Evolutionary conservation across 1,140 invertebrate genomes (phyloP), one percentile per base, ranked within the genome.

Genomic region (Streblospio benedicti): DNA sequence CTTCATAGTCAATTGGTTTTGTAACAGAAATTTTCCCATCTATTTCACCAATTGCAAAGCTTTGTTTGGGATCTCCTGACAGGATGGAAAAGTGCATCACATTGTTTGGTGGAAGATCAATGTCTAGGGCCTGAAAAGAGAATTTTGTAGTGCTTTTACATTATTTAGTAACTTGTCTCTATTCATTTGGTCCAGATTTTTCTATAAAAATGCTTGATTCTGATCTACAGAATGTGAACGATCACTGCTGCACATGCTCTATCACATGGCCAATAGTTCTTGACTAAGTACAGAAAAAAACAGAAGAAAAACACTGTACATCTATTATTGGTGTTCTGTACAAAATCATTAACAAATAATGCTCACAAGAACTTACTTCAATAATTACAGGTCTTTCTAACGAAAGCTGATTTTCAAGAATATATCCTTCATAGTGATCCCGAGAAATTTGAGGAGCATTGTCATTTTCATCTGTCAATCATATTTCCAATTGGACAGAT

Each of bases 31-130:
- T 78, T n/a, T 85, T 71, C 0, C 91, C 91, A 4, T 80, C 81
- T 44, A 82, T 79, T 0, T 84, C 77, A 76, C 94, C 85, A 38
- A 94, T 87, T 2, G 85, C 85, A 67, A 95, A 93, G 79, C 93
- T 93, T 16, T 80, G 74, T 20, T 83, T 82, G 44, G 73, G 67
- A 61, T 90, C 84, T 0, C 87, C 87, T 5, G 85, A 82, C 0
- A 91, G 80, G 33, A 91, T 85, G n/a, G 86, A 85, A 70, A 90
- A 93, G 43, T 86, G 81, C 23, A 93, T 85, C 70, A 88, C 83
- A 67, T 89, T 91, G 69, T 94, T 94, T 69, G 84, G 84, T 0
- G 90, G 92, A n/a, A 65, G 44, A 58, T 74, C 72, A 41, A 62
- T 65, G 58, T 74, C 72, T 18, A 57, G 43, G 45, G 72, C 72